Evolutionary conservation across 2,113 vertebrate species (phyloP).

Genomic region (Peucedramus taeniatus): DNA sequence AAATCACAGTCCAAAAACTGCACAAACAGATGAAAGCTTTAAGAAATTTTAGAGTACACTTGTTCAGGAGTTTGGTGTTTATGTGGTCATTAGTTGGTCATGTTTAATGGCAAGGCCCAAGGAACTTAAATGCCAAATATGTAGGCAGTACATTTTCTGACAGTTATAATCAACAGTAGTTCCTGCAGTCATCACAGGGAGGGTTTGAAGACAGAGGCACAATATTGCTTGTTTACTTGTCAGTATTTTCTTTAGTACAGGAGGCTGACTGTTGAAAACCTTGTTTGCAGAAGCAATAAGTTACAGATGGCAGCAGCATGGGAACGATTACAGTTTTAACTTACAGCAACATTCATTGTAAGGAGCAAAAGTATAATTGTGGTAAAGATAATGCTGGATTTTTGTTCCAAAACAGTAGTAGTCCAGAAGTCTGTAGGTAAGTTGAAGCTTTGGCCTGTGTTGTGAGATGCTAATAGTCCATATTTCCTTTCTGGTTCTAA

Average conservation of each 20-base stretch:
- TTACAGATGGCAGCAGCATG: background rate
- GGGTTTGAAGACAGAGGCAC: background rate
- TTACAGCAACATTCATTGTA: background rate
- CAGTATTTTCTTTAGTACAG: background rate
- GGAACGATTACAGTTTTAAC: background rate
- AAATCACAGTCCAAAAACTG: background rate
- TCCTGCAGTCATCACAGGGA: background rate
- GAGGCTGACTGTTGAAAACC: background rate
- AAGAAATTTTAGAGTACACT: background rate
- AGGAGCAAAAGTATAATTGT: background rate
- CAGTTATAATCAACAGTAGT: background rate
- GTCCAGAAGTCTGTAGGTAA: background rate
- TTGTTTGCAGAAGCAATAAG: background rate
- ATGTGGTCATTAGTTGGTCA: background rate
- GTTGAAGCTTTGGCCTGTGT: background rate
- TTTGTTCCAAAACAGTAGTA: conserved; percentile 3
- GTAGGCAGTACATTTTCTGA: background rate
- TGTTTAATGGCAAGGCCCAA: background rate
- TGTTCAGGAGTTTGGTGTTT: background rate
- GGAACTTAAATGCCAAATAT: background rate
- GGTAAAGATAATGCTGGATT: background rate
- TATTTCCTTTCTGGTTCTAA: conserved; percentile 26
- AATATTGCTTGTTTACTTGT: background rate
- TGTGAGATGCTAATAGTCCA: background rate
- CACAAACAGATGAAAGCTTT: background rate